Percentiles rank a stretch among this genome's conserved stretches.
Evolutionary conservation across 2,888 invertebrate genomes (phyloP).

Genomic region (Papilio gigon): DNA sequence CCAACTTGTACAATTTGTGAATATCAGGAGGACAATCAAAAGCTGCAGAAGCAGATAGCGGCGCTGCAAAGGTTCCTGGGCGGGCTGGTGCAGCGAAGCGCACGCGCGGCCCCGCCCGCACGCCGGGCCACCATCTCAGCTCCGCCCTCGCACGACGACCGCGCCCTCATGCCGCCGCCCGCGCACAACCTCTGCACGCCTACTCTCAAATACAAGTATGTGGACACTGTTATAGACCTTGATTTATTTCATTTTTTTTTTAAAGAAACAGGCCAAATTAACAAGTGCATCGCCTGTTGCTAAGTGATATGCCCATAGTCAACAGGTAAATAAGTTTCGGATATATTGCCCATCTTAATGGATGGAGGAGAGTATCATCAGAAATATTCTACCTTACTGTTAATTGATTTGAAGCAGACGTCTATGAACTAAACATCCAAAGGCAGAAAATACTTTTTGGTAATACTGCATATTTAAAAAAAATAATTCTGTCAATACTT

Average conservation of each 20-base stretch:
- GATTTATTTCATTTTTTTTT: background rate
- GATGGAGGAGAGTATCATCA: background rate
- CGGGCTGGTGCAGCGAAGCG: slow-evolving; percentile 60
- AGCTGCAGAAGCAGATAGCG: slow-evolving; percentile 66
- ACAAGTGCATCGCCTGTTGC: too few relatives aligned
- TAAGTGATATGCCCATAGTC: too few relatives aligned
- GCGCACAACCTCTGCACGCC: slow-evolving; percentile 70
- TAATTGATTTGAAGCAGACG: background rate
- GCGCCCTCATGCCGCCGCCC: slow-evolving; percentile 41
- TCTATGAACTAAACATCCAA: too few relatives aligned
- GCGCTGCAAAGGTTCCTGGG: slow-evolving; percentile 64
- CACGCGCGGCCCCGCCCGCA: slow-evolving; percentile 55
- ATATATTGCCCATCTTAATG: too few relatives aligned
- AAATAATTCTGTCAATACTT: background rate
- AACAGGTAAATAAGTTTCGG: too few relatives aligned
- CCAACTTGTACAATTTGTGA: too few relatives aligned
- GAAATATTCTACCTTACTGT: background rate
- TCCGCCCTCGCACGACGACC: slow-evolving; percentile 56
- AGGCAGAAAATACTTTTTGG: background rate
- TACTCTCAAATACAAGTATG: slow-evolving; percentile 72
- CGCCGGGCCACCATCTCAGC: slow-evolving; percentile 69
- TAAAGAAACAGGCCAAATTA: background rate
- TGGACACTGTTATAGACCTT: background rate
- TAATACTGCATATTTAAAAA: background rate
- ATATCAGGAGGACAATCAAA: slow-evolving; percentile 67